These are phyloP conservation scores for Rousettus leschenaultii DNA, from an alignment of 2,113 vertebrate genomes.

Conservation along the genomic window DNA sequence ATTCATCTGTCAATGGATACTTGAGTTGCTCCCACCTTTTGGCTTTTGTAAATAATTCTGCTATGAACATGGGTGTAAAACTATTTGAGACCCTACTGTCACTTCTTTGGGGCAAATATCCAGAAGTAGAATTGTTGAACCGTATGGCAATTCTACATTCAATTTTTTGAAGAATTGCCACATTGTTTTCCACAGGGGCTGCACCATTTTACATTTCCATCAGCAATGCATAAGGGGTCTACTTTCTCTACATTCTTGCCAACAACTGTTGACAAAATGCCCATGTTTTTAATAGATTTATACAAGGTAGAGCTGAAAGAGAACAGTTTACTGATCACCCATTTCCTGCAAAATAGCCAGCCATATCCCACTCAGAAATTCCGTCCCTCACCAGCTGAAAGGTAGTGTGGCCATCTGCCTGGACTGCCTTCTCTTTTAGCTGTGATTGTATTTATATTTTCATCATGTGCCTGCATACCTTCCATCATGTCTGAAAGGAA, in stretches of 20 bases:
- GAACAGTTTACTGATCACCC: neutral
- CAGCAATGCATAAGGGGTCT: neutral
- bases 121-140: neutral
- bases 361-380: neutral
- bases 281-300: neutral
- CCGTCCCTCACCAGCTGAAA: neutral
- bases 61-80: neutral
- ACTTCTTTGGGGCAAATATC: neutral
- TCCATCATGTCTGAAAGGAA: neutral
- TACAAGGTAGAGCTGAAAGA: neutral
- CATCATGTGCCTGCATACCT: too few relatives aligned
- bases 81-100: neutral
- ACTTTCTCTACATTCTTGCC: neutral
- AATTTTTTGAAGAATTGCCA: neutral
- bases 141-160: neutral
- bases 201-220: neutral
- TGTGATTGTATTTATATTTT: neutral
- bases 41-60: neutral
- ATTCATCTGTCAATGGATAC: neutral
- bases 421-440: neutral
- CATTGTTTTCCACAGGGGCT: neutral
- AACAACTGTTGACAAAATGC: neutral
- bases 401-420: rapidly evolving
- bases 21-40: neutral
- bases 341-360: neutral